A percentile compares a stretch with the other conserved stretches of the same genome.
Conservation (phyloP, 2,888 invertebrate genomes). For the Coremacera marginata region DNA sequence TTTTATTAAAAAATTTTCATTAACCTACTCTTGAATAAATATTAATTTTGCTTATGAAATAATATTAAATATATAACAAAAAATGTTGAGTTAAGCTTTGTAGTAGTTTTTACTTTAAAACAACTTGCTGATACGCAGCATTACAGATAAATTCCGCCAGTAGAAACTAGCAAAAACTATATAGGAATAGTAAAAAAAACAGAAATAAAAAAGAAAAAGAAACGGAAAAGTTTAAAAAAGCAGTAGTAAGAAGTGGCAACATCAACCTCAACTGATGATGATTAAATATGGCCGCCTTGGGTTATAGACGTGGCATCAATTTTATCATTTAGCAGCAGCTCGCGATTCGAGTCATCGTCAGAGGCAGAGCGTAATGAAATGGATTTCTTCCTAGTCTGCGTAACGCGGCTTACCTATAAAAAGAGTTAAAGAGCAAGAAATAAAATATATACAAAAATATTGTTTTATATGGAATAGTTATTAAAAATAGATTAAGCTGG, state of each 20-base stretch:
- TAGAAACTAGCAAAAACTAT: constrained; percentile 11
- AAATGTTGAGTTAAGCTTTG: too few relatives aligned
- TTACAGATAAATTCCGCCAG: neutral
- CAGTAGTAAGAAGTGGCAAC: constrained; percentile 35
- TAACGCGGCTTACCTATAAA: constrained; percentile 17
- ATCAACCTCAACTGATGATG: constrained; percentile 62
- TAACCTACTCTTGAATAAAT: too few relatives aligned
- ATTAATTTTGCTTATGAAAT: too few relatives aligned
- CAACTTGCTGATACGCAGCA: neutral
- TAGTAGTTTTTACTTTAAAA: too few relatives aligned
- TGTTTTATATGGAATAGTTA: constrained; percentile 9
- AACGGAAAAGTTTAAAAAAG: constrained; percentile 38
- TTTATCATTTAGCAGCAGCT: constrained; percentile 29
- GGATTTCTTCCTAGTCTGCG: constrained; percentile 5
- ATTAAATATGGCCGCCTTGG: constrained; percentile 65
- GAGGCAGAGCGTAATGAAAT: neutral
- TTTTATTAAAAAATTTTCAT: too few relatives aligned
- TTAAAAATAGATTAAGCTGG: constrained; percentile 29
- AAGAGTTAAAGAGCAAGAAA: neutral
- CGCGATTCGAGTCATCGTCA: constrained; percentile 4
- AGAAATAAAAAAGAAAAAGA: neutral
- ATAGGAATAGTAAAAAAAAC: neutral
- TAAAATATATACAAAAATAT: neutral
- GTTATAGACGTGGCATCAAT: constrained; percentile 56
- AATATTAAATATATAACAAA: too few relatives aligned